phyloP scores from a whole-genome alignment of 2,113 vertebrate species.

The Penelope pileata region DNA sequence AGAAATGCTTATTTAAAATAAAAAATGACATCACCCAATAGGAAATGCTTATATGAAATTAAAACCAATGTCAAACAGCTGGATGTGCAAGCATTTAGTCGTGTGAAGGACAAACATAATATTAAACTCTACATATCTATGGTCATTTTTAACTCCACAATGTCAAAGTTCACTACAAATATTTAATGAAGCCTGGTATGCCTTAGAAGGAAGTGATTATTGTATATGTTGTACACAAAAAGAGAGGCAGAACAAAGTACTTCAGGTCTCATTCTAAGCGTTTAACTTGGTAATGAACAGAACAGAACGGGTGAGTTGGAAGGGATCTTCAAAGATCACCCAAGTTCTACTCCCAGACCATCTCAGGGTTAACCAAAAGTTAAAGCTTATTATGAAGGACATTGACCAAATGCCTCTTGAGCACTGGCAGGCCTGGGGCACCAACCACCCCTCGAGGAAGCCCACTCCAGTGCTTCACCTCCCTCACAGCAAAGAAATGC shows the following conservation, averaged over 20 bases:
- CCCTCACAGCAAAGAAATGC: neutral
- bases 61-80: neutral
- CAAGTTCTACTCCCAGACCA: neutral
- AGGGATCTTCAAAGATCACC: neutral
- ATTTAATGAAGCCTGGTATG: neutral
- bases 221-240: neutral
- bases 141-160: neutral
- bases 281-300: neutral
- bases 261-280: neutral
- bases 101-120: neutral
- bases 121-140: neutral
- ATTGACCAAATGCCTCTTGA: neutral
- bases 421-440: neutral
- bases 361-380: neutral
- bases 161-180: neutral
- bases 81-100: neutral
- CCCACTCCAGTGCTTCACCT: neutral
- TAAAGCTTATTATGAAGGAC: neutral
- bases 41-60: neutral
- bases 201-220: neutral
- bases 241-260: neutral
- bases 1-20: conserved; percentile 4
- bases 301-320: neutral
- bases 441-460: neutral
- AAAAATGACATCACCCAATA: neutral